phyloP scores from a whole-genome alignment of 1,140 invertebrate species.

The Gryllus bimaculatus region DNA sequence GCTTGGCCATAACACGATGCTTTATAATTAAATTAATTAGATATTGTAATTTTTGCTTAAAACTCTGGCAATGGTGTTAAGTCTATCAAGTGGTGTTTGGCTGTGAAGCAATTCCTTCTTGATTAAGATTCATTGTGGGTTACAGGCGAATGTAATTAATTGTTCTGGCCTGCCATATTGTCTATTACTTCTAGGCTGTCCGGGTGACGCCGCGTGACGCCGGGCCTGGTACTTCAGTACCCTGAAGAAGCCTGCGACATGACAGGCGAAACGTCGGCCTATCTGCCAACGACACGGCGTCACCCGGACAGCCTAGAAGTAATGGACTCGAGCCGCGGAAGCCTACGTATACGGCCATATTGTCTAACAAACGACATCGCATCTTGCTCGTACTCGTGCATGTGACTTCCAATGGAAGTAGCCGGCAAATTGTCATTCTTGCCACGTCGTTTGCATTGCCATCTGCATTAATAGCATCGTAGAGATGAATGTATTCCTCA shows the following conservation, averaged over 20 bases:
- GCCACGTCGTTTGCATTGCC: conserved; percentile 20
- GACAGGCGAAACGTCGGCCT: too few species aligned
- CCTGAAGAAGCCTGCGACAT: too few species aligned
- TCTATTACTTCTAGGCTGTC: too few species aligned
- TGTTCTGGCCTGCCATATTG: conserved; percentile 23
- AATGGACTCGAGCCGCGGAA: too few species aligned
- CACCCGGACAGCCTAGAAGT: too few species aligned
- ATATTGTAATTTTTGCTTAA: conserved; percentile 38
- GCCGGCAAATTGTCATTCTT: conserved; percentile 20
- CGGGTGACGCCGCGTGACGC: too few species aligned
- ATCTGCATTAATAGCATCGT: conserved; percentile 26
- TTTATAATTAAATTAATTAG: conserved; percentile 32
- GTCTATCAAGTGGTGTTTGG: conserved; percentile 32
- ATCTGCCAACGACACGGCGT: too few species aligned
- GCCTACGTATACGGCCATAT: too few species aligned
- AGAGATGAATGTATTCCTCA: conserved; percentile 38
- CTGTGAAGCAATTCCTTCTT: conserved; percentile 26
- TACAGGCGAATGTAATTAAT: conserved; percentile 33
- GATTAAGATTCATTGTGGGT: conserved; percentile 35
- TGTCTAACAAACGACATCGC: conserved; percentile 13
- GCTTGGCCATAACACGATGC: conserved; percentile 36
- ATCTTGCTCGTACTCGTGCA: conserved; percentile 20
- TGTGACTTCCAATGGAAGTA: conserved; percentile 16
- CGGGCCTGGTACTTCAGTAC: too few species aligned
- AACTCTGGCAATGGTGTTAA: conserved; percentile 38